Percentiles rank a stretch among this genome's conserved stretches.
Evolutionary conservation across 2,888 invertebrate genomes (phyloP).

Genomic region (Erpobdella octoculata): DNA sequence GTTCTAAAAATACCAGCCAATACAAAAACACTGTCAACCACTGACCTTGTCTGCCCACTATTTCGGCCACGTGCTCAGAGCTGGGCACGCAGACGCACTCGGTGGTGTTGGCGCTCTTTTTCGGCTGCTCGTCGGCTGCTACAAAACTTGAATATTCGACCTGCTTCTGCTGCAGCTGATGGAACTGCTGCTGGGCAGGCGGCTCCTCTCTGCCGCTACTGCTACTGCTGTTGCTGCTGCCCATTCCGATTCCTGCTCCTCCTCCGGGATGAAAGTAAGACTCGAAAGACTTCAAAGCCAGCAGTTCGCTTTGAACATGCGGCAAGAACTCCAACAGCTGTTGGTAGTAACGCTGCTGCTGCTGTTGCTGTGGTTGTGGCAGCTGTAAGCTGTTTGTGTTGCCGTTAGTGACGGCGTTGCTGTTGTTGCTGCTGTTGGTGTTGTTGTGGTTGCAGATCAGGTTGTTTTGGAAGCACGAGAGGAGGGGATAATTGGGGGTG

Average conservation of each 20-base stretch:
- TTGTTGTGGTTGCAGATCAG: not conserved
- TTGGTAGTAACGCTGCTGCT: not conserved
- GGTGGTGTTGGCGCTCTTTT: conserved; percentile 77
- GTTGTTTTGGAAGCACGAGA: not conserved
- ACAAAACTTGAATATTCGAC: not conserved
- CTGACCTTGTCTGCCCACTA: conserved; percentile 95
- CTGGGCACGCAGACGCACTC: conserved; percentile 98
- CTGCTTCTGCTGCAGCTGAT: not conserved
- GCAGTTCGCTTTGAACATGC: not conserved
- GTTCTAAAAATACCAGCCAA: not conserved
- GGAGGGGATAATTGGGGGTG: not conserved
- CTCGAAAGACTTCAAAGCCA: not conserved
- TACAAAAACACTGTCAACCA: conserved; percentile 51
- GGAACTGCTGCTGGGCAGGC: not conserved
- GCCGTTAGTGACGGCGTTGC: not conserved
- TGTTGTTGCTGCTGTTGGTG: conserved; percentile 10
- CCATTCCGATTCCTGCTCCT: no score
- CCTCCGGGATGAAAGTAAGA: no score
- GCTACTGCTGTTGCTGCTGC: no score
- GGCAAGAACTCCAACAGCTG: not conserved
- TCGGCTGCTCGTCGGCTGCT: conserved; percentile 7
- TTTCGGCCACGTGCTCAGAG: conserved; percentile 99
- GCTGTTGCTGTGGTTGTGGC: not conserved
- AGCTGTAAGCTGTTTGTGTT: not conserved
- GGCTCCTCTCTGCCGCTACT: no score